Conservation (phyloP, 2,888 invertebrate species). For the Cabera pusaria region DNA sequence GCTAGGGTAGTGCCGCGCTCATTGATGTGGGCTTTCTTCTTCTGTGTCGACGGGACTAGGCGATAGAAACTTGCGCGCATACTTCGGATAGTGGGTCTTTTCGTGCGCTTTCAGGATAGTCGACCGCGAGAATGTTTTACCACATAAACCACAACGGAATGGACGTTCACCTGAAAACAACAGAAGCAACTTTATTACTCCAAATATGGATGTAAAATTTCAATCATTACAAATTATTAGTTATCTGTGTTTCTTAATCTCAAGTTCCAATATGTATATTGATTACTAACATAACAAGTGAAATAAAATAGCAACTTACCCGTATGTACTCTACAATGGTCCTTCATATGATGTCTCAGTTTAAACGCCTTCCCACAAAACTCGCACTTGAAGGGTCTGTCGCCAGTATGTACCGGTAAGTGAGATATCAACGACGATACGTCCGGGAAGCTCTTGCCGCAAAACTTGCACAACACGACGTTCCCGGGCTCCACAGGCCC, state of each 20-base stretch:
- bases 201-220: too few relatives aligned
- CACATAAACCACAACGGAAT: slow-evolving; percentile 94
- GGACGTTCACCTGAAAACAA: slow-evolving; percentile 88
- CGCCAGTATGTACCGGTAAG: slow-evolving; percentile 94
- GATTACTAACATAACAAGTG: too few relatives aligned
- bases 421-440: slow-evolving; percentile 94
- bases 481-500: slow-evolving; percentile 87
- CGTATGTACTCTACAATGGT: slow-evolving; percentile 96
- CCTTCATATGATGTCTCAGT: slow-evolving; percentile 96
- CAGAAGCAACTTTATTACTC: too few relatives aligned
- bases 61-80: slow-evolving; percentile 94
- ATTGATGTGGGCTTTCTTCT: slow-evolving; percentile 91
- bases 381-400: slow-evolving; percentile 96
- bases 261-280: too few relatives aligned
- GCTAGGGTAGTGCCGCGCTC: slow-evolving; percentile 50
- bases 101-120: slow-evolving; percentile 96
- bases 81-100: slow-evolving; percentile 96
- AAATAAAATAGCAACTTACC: slow-evolving; percentile 71
- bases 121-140: slow-evolving; percentile 95
- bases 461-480: slow-evolving; percentile 95
- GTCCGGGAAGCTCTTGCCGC: slow-evolving; percentile 96
- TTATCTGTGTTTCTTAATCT: too few relatives aligned
- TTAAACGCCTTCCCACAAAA: slow-evolving; percentile 97
- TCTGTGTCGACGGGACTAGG: slow-evolving; percentile 93
- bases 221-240: too few relatives aligned